These are phyloP conservation scores for Channallabes apus DNA, from an alignment of 2,797 vertebrate genomes.

Conservation along the genomic window DNA sequence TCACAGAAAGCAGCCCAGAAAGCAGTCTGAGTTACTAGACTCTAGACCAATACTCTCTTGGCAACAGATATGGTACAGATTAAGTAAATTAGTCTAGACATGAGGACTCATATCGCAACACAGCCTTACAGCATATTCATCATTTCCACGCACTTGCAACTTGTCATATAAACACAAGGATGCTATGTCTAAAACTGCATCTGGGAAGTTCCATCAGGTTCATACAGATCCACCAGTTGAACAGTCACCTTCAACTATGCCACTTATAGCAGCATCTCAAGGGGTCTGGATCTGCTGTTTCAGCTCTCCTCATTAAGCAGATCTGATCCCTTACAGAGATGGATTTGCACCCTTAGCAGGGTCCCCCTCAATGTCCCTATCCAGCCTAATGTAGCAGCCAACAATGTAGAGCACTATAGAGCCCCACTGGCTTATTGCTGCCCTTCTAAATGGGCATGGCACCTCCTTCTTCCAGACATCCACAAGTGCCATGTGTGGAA, in stretches of 20 bases:
- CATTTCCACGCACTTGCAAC: too few species aligned
- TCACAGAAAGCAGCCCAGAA: neutral
- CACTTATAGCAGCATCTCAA: neutral
- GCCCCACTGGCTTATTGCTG: neutral
- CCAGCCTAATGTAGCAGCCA: neutral
- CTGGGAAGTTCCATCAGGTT: neutral
- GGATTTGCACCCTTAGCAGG: neutral
- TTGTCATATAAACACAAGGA: neutral
- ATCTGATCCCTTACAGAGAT: neutral
- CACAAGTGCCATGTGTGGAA: too few species aligned
- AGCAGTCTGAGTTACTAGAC: conserved; percentile 3
- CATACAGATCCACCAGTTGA: neutral
- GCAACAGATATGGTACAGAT: neutral
- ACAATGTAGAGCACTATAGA: neutral
- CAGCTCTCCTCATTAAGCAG: neutral
- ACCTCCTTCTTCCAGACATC: too few species aligned
- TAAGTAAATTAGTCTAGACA: neutral
- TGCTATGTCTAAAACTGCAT: neutral
- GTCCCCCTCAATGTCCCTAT: neutral
- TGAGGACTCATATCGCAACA: neutral
- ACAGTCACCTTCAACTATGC: neutral
- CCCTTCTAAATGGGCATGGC: neutral
- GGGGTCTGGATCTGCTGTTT: neutral
- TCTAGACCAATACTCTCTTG: neutral
- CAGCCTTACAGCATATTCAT: neutral